phyloP scores from a whole-genome alignment of 2,797 vertebrate species.

The Sparidentex hasta region DNA sequence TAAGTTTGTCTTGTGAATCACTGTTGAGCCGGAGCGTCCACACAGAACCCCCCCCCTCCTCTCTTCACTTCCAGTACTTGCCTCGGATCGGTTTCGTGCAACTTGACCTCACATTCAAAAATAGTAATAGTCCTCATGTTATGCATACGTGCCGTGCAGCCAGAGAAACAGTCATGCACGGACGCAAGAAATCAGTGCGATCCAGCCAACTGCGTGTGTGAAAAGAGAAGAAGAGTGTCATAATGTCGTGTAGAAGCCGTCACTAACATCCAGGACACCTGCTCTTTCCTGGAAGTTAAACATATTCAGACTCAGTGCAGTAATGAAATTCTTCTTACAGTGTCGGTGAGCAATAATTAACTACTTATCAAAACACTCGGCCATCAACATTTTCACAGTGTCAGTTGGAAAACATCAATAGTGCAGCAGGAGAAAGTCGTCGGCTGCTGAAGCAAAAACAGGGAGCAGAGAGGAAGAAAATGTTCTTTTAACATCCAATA shows the following conservation, averaged over 20 bases:
- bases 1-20: conserved; percentile 70
- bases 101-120: conserved; percentile 78
- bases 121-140: conserved; percentile 63
- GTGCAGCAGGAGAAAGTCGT: not conserved
- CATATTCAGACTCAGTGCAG: not conserved
- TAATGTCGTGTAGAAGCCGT: not conserved
- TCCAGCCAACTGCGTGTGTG: not conserved
- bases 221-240: not conserved
- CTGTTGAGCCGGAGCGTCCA: conserved; percentile 12
- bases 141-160: conserved; percentile 1
- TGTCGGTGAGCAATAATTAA: not conserved
- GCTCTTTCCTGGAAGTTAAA: not conserved
- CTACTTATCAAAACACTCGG: not conserved
- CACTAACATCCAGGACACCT: not conserved
- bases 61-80: conserved; percentile 53
- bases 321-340: not conserved
- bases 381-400: too few relatives aligned
- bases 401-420: not conserved
- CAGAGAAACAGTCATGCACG: not conserved
- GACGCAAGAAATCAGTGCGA: not conserved
- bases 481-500: too few relatives aligned
- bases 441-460: too few relatives aligned
- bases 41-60: conserved; percentile 27
- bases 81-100: conserved; percentile 80
- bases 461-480: too few relatives aligned